Base-by-base conservation (phyloP, 2,797 vertebrate species). In the Eupleurogrammus muticus region DNA sequence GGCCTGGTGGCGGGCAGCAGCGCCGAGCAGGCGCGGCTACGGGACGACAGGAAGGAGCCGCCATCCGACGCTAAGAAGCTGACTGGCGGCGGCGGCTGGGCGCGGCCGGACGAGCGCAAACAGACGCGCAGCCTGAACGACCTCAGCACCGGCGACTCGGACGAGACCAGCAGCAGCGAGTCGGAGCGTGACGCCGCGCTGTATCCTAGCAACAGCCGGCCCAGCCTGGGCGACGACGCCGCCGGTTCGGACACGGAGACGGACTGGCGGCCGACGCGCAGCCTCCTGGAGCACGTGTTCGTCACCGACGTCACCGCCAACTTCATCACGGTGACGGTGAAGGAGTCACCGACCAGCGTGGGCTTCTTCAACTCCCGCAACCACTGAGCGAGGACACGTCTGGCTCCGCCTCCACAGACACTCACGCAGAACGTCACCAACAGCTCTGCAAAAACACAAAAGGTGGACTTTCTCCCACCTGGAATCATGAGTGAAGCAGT, bases 251-350 rank as follows among this genome's bases (percentile, higher is more conserved):
- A 93, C 92, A 70, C 79, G 1, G 92, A 92, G 20, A 89, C 89
- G 0, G 89, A 93, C 83, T 98, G 97, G 97, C 94, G 96, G 61
- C 97, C 97, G 7, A 79, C 96, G 0, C 93, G 96, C 54, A 96
- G 92, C 90, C 94, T 97, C 70, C 93, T 98, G 0, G 97, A 98
- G 78, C 97, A 98, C 0, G 97, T 98, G 60, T 98, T 97, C 12
- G 97, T 98, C 92, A 98, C 97, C 0, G 97, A 98, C 0, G 97
- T 98, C 90, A 98, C 97, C 0, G 97, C 97, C 56, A 97, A 98
- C 90, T 95, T 97, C 83, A 94, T 98, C 87, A 98, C 97, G 0
- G 97, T 98, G 81, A 98, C 97, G 0, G 97, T 98, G 83, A 98
- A 98, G 85, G 97, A 98, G 87, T 97, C 96, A 1, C 96, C 97